Evolutionary conservation across 2,888 invertebrate genomes (phyloP).

Genomic region (Sinodicranocentrus sp.): DNA sequence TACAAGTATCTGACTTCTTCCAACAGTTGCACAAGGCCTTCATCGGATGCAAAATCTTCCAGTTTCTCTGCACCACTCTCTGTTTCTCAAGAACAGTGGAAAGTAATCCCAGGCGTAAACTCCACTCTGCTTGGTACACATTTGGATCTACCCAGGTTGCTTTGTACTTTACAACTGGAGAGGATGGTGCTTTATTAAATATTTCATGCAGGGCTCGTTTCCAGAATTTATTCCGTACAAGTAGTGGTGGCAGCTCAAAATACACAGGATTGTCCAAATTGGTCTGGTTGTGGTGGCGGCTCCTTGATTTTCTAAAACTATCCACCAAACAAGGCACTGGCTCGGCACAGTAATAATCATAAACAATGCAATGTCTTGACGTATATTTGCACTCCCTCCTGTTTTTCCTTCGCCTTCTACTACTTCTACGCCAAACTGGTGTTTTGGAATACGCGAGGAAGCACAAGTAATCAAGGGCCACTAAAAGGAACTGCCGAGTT

Average conservation of each 20-base stretch:
- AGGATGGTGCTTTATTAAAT: not conserved
- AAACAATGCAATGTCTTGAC: not conserved
- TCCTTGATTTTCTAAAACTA: not conserved
- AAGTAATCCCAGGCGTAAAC: conserved; percentile 1
- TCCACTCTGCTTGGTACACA: not conserved
- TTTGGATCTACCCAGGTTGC: not conserved
- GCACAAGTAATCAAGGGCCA: not conserved
- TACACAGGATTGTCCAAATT: not conserved
- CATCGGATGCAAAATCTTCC: conserved; percentile 29
- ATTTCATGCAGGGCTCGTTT: not conserved
- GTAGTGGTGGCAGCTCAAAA: too few species aligned
- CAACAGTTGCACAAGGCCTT: conserved; percentile 54
- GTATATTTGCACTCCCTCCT: not conserved
- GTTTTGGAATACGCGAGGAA: not conserved
- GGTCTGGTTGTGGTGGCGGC: not conserved
- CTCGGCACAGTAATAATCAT: not conserved
- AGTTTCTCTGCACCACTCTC: not conserved
- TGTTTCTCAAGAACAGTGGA: not conserved
- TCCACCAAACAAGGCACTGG: conserved; percentile 11
- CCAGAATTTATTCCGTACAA: not conserved
- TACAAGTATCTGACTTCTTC: conserved; percentile 49
- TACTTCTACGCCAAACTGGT: too few species aligned
- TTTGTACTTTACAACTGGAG: conserved; percentile 5
- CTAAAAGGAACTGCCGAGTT: not conserved
- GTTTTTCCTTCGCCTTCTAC: not conserved